Evolutionary conservation across 2,888 invertebrate species (phyloP).

Genomic region (Xestia rhomboidea): DNA sequence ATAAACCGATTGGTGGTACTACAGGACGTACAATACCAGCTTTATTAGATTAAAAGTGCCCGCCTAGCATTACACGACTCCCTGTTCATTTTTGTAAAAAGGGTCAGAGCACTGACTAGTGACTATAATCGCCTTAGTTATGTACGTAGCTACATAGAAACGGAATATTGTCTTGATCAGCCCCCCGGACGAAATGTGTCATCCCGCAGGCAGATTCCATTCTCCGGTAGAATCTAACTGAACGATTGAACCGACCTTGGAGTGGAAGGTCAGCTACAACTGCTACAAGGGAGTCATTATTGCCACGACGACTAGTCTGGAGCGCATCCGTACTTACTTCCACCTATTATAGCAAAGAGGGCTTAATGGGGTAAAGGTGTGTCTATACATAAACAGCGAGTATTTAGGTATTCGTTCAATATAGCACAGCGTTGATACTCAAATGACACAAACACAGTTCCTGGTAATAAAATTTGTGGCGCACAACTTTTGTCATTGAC

Average conservation of each 20-base stretch:
- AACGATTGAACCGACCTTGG: slow-evolving; percentile 30
- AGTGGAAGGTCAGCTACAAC: slow-evolving; percentile 38
- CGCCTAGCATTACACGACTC: background rate
- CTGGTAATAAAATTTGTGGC: too few species aligned
- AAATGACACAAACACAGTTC: background rate
- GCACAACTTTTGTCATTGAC: too few species aligned
- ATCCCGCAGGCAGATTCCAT: slow-evolving; percentile 7
- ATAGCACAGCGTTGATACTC: background rate
- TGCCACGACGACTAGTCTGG: slow-evolving; percentile 52
- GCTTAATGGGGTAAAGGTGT: slow-evolving; percentile 30
- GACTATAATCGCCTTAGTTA: background rate
- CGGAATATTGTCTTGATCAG: background rate
- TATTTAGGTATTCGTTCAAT: background rate
- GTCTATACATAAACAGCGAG: background rate
- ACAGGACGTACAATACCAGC: background rate
- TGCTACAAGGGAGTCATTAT: slow-evolving; percentile 45
- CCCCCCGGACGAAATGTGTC: background rate
- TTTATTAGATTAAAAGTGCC: background rate
- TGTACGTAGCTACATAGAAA: background rate
- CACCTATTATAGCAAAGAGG: slow-evolving; percentile 49
- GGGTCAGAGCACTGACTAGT: background rate
- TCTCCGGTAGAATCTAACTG: slow-evolving; percentile 15
- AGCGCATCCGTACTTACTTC: slow-evolving; percentile 53
- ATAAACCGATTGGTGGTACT: background rate
- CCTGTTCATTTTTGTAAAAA: background rate